Conservation (phyloP, 2,888 invertebrate species). For the Trilocha varians region DNA sequence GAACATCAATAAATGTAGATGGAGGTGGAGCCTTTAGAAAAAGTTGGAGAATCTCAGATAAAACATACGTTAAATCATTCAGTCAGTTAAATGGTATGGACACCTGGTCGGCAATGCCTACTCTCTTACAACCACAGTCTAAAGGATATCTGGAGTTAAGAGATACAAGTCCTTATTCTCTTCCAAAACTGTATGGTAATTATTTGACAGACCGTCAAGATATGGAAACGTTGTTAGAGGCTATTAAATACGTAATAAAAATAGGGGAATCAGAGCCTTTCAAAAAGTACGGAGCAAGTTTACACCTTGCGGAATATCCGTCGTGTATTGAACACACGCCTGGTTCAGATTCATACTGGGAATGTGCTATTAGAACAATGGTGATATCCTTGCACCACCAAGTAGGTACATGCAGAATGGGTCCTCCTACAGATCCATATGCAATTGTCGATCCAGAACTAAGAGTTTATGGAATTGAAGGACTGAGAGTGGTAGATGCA, state of each 20-base stretch:
- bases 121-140: conserved; percentile 83
- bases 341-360: conserved; percentile 79
- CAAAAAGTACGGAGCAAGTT: conserved; percentile 65
- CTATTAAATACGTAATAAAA: conserved; percentile 74
- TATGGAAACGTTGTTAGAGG: conserved; percentile 71
- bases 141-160: conserved; percentile 79
- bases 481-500: conserved; percentile 78
- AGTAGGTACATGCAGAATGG: conserved; percentile 81
- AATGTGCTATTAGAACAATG: conserved; percentile 75
- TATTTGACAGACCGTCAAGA: conserved; percentile 81
- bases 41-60: conserved; percentile 72
- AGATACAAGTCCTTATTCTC: conserved; percentile 81
- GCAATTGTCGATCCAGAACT: conserved; percentile 78
- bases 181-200: conserved; percentile 85
- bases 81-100: conserved; percentile 67
- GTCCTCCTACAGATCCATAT: conserved; percentile 72
- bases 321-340: conserved; percentile 63
- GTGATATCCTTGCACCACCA: conserved; percentile 75
- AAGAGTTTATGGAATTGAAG: conserved; percentile 75
- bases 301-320: conserved; percentile 68
- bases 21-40: conserved; percentile 63
- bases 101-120: conserved; percentile 78
- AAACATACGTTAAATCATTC: conserved; percentile 72
- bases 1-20: conserved; percentile 76
- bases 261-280: conserved; percentile 75